Conservation (phyloP, 2,888 invertebrate genomes). For the Branchipolynoe longqiensis region DNA sequence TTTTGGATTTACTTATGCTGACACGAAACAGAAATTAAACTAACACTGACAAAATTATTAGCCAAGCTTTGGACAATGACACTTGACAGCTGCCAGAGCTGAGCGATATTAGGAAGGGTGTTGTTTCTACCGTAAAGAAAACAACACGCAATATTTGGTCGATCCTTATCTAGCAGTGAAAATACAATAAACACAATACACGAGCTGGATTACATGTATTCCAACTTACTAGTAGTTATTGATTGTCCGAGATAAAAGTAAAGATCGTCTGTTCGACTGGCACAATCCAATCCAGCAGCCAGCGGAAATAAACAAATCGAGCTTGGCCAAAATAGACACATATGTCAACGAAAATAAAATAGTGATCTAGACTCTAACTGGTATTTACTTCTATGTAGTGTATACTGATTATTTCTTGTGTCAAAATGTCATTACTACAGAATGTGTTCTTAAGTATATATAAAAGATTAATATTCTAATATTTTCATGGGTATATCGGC, state of each 20-base stretch:
- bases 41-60: no score
- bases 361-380: background rate
- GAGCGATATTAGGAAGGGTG: background rate
- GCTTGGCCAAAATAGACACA: background rate
- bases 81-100: background rate
- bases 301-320: slow-evolving; percentile 47
- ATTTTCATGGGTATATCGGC: background rate
- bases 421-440: background rate
- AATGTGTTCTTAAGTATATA: background rate
- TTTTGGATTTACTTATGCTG: no score
- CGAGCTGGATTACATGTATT: no score
- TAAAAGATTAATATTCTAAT: background rate
- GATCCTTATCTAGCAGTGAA: no score
- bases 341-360: background rate
- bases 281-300: background rate
- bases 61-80: no score
- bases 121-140: slow-evolving; percentile 8
- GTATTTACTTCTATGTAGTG: background rate
- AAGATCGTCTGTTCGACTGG: background rate
- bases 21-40: no score
- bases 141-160: background rate
- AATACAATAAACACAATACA: no score
- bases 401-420: background rate
- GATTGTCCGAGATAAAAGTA: background rate
- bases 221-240: no score